Percentiles rank a stretch among this genome's conserved stretches.
These are phyloP conservation scores for Aphelenchoides fujianensis DNA, from an alignment of 1,140 invertebrate species.

Conservation along the genomic window DNA sequence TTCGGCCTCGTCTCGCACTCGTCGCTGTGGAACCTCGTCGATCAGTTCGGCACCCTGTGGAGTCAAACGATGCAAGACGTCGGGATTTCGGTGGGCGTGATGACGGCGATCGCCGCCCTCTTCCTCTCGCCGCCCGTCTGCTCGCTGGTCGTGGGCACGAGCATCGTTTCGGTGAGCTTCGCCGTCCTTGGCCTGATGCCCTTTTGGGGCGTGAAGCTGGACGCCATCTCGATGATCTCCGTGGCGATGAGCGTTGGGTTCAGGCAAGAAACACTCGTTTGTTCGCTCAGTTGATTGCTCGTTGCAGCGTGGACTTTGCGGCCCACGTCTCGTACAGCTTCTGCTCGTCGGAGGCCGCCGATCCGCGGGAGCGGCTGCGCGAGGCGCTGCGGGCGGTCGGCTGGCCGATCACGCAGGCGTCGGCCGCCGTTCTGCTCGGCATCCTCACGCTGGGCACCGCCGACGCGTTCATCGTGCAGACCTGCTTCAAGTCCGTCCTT, in stretches of 20 bases:
- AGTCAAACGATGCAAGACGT: conserved; percentile 57
- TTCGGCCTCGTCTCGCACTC: conserved; percentile 46
- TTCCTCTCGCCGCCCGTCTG: conserved; percentile 90
- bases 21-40: conserved; percentile 51
- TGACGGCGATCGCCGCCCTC: conserved; percentile 89
- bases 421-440: conserved; percentile 60
- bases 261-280: no score
- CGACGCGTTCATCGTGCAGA: no score
- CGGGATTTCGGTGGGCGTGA: conserved; percentile 68
- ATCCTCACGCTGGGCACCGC: no score
- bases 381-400: conserved; percentile 82
- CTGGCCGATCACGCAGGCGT: conserved; percentile 86
- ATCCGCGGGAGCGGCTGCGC: conserved; percentile 70
- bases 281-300: no score
- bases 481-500: no score
- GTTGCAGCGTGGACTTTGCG: conserved; percentile 91
- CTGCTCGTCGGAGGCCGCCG: conserved; percentile 1
- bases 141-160: conserved; percentile 86
- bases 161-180: conserved; percentile 88
- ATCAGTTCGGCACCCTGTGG: conserved; percentile 57
- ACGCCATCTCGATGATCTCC: conserved; percentile 97
- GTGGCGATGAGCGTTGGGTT: conserved; percentile 97
- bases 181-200: conserved; percentile 94
- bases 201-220: conserved; percentile 85
- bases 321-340: conserved; percentile 92